Conservation (phyloP, 2,797 vertebrate genomes). For the Alectoris magna region DNA sequence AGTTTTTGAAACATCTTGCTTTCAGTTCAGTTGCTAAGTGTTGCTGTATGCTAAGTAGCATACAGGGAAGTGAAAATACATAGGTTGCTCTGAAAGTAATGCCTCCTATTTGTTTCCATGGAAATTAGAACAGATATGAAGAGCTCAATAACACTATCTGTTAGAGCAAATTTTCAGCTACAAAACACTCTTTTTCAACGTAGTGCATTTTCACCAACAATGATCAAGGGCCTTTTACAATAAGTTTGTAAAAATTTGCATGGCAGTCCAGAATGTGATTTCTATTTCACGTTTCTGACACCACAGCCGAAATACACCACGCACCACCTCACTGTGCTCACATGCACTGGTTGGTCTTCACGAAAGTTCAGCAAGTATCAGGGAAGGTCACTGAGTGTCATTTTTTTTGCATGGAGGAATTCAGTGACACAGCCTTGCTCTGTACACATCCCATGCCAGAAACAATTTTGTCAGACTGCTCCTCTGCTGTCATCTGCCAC, state of each 20-base stretch:
- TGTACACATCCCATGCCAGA: neutral
- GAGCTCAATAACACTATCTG: too few species aligned
- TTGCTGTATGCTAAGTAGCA: neutral
- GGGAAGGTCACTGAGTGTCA: too few species aligned
- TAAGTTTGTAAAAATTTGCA: neutral
- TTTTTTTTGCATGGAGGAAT: neutral
- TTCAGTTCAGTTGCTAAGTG: neutral
- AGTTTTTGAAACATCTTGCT: neutral
- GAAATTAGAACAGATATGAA: too few species aligned
- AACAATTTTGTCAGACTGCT: neutral
- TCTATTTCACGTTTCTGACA: too few species aligned
- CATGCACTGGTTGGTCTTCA: neutral
- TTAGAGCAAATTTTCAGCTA: too few species aligned
- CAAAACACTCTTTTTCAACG: too few species aligned
- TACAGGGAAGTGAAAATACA: neutral
- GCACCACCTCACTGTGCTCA: neutral
- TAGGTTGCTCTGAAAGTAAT: too few species aligned
- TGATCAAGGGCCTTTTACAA: neutral
- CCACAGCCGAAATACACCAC: too few species aligned
- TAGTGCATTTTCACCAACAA: neutral
- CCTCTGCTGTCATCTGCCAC: neutral
- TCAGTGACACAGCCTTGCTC: neutral
- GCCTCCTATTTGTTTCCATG: too few species aligned
- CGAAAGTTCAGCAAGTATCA: too few species aligned
- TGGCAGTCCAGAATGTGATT: too few species aligned